A percentile compares a stretch with the other conserved stretches of the same genome.
Evolutionary conservation across 2,888 invertebrate genomes (phyloP).

Genomic region (Gari tellinella): DNA sequence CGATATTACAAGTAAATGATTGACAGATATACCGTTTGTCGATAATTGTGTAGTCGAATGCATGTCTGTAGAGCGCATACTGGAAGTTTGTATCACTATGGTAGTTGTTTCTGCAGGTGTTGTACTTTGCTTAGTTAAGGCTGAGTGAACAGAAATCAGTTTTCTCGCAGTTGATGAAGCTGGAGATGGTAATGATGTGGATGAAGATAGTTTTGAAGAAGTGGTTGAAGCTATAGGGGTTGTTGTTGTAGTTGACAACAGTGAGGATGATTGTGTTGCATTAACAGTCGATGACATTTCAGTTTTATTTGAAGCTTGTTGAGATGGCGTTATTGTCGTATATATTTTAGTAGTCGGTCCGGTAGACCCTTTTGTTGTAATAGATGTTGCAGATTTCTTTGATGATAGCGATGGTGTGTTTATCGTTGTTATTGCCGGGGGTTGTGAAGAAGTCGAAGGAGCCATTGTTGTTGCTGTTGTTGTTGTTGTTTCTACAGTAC

Average conservation of each 20-base stretch:
- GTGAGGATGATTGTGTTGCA: background rate
- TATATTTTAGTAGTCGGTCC: constrained; percentile 13
- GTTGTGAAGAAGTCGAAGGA: constrained; percentile 14
- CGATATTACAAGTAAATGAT: too few species aligned
- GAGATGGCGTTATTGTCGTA: background rate
- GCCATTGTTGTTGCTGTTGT: constrained; percentile 13
- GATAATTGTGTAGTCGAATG: too few species aligned
- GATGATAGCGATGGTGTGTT: constrained; percentile 14
- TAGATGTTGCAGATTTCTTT: constrained; percentile 2
- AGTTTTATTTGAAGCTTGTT: constrained; percentile 2
- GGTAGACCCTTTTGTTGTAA: constrained; percentile 16
- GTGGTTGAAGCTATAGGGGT: constrained; percentile 6
- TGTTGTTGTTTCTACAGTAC: constrained; percentile 43
- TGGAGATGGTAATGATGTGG: too few species aligned
- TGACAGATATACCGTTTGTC: too few species aligned
- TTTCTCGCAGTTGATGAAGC: too few species aligned
- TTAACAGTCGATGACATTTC: background rate
- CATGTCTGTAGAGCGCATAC: too few species aligned
- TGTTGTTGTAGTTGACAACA: background rate
- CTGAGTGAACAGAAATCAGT: too few species aligned
- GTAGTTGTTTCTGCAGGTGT: too few species aligned
- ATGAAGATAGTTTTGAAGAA: background rate
- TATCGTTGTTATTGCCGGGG: constrained; percentile 6
- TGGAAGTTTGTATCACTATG: too few species aligned
- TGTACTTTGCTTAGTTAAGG: too few species aligned